A percentile compares a stretch with the other conserved stretches of the same genome.
Conservation (phyloP, 1,140 invertebrate genomes). For the Drosophila obscura region DNA sequence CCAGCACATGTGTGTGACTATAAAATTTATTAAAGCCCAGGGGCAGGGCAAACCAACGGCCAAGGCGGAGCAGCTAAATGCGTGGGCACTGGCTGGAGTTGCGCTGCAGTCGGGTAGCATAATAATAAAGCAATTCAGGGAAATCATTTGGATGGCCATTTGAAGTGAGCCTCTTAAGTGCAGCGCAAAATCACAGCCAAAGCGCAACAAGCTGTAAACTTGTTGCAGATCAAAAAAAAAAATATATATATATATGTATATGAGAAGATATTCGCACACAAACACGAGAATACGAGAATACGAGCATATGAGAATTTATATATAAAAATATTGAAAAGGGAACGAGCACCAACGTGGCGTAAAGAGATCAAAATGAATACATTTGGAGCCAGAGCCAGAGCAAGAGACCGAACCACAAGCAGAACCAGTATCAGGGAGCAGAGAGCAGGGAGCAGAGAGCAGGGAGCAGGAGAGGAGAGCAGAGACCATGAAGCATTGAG, state of each 20-base stretch:
- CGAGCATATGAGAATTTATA: no score
- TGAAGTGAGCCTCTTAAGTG: constrained; percentile 77
- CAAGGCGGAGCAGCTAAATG: background rate
- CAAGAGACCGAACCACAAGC: constrained; percentile 9
- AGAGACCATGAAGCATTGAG: background rate
- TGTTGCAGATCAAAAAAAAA: constrained; percentile 74
- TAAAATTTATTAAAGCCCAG: constrained; percentile 81
- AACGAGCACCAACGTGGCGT: constrained; percentile 69
- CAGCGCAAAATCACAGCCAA: constrained; percentile 71
- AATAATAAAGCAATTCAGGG: constrained; percentile 77
- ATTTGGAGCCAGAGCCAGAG: constrained; percentile 46
- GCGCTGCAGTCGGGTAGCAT: constrained; percentile 24
- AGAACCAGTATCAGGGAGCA: constrained; percentile 20
- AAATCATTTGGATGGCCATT: constrained; percentile 75
- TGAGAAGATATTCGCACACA: constrained; percentile 28
- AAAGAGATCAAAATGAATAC: constrained; percentile 82
- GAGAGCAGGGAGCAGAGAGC: constrained; percentile 16
- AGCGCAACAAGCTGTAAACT: constrained; percentile 79
- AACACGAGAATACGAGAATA: background rate
- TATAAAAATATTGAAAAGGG: constrained; percentile 12
- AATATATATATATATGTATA: background rate
- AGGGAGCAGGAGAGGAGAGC: constrained; percentile 17
- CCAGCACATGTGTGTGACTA: constrained; percentile 65
- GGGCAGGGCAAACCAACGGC: constrained; percentile 25
- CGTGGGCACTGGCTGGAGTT: constrained; percentile 27